These are phyloP conservation scores for Pseudocheirus occidentalis DNA, from an alignment of 2,797 vertebrate genomes.

Conservation along the genomic window DNA sequence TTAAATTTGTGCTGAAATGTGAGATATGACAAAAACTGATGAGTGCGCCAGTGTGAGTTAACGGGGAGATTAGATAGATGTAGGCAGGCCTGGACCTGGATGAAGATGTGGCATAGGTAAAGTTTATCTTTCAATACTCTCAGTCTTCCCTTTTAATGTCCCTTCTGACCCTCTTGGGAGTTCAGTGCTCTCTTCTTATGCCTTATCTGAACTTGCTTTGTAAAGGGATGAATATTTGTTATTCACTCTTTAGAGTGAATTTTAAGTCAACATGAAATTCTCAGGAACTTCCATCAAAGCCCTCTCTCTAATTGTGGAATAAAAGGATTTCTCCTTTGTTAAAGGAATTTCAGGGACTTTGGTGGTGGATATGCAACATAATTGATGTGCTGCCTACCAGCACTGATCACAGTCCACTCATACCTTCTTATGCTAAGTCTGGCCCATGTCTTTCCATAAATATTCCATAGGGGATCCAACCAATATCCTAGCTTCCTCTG, in stretches of 20 bases:
- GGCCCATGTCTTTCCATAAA: not conserved
- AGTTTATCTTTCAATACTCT: not conserved
- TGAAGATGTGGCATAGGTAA: not conserved
- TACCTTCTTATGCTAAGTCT: not conserved
- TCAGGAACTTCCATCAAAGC: not conserved
- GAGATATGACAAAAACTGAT: not conserved
- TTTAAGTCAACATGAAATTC: not conserved
- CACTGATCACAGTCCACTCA: not conserved
- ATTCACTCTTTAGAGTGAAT: not conserved
- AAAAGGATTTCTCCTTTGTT: not conserved
- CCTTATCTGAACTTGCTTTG: not conserved
- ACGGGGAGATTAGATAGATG: not conserved
- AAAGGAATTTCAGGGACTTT: not conserved
- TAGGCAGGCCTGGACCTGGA: not conserved
- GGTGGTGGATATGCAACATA: not conserved
- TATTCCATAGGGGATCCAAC: not conserved
- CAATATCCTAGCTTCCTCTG: not conserved
- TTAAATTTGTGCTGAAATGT: not conserved
- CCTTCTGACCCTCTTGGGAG: not conserved
- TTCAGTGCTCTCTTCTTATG: not conserved
- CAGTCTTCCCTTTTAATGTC: not conserved
- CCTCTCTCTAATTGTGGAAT: not conserved
- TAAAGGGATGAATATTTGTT: not conserved
- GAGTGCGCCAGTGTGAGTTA: not conserved
- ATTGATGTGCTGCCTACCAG: not conserved